A percentile compares a stretch with the other conserved stretches of the same genome.
Conservation (phyloP, 2,888 invertebrate species). For the Trichopria drosophilae region DNA sequence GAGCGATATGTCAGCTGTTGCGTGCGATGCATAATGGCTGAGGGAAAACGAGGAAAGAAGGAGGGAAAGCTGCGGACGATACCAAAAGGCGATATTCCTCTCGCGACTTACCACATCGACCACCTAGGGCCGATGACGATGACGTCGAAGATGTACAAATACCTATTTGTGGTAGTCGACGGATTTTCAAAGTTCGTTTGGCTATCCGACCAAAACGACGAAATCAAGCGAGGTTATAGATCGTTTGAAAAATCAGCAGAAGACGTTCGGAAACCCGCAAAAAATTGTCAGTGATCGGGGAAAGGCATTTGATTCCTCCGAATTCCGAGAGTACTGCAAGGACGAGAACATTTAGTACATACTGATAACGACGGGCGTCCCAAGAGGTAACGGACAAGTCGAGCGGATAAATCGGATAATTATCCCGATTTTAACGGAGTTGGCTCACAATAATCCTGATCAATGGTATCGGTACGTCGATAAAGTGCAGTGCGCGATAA, state of each 20-base stretch:
- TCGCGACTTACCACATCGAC: constrained; percentile 15
- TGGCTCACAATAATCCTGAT: not conserved
- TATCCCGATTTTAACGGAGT: constrained; percentile 11
- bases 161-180: constrained; percentile 10
- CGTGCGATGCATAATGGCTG: constrained; percentile 23
- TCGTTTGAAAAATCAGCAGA: constrained; percentile 1
- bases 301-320: not conserved
- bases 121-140: constrained; percentile 12
- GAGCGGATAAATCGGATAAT: constrained; percentile 15
- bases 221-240: not conserved
- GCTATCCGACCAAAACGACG: constrained; percentile 6
- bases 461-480: constrained; percentile 5
- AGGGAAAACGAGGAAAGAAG: constrained; percentile 25
- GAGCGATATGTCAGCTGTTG: constrained; percentile 23
- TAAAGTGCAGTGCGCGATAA: constrained; percentile 3
- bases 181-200: constrained; percentile 13
- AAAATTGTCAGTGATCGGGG: constrained; percentile 6
- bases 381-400: no score
- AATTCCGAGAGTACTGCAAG: constrained; percentile 19
- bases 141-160: constrained; percentile 6
- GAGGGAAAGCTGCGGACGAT: constrained; percentile 19
- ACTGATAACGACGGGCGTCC: constrained; percentile 8
- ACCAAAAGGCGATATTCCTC: constrained; percentile 14
- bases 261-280: constrained; percentile 5
- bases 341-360: constrained; percentile 7